Evolutionary conservation across 1,140 invertebrate genomes (phyloP), one percentile per base, ranked within the genome.

Genomic region (Camponotus vicinus): DNA sequence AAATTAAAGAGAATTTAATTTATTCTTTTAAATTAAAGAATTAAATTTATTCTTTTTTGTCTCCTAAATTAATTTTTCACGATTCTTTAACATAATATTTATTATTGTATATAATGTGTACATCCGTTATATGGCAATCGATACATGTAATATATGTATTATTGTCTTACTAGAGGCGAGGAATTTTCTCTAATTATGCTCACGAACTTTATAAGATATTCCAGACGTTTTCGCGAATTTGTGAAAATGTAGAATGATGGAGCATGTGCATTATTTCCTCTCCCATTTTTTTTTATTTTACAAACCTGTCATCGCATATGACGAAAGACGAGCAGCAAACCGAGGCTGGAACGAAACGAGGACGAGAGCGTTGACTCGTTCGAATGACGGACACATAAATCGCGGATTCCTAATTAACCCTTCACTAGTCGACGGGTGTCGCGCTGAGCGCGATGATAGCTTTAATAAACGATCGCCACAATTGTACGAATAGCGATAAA

Each of bases 361-460:
- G 66, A 80, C 66, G 52, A 70, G 78, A 80, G 78, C 78, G 52
- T 80, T 80, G 78, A 80, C 66, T 80, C 49, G 78, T 52, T 52
- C 5, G 34, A 49, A 49, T 70, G 66, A 80, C 66, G 21, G 66
- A 80, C 64, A 80, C 78, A 15, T 80, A 70, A 80, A 80, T 80
- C 49, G 78, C 78, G 52, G 21, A 70, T 70, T 80, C 49, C 37
- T 37, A 70, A 80, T 80, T 80, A 80, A 80, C 78, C 37, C 64
- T 80, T 40, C 34, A 21, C 27, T 32, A 45, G 42, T 78, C 66
- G 32, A 61, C 49, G 4, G 15, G 11, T 34, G 61, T 64, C 21
- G 37, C 9, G n/a, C 57, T 40, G 9, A 42, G 3, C 8, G 63
- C 45, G 45, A 57, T 18, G 40, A 78, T 27, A 45, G 63, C 49